These are phyloP conservation scores for Maniola hyperantus DNA, from an alignment of 2,888 invertebrate species.

Conservation along the genomic window DNA sequence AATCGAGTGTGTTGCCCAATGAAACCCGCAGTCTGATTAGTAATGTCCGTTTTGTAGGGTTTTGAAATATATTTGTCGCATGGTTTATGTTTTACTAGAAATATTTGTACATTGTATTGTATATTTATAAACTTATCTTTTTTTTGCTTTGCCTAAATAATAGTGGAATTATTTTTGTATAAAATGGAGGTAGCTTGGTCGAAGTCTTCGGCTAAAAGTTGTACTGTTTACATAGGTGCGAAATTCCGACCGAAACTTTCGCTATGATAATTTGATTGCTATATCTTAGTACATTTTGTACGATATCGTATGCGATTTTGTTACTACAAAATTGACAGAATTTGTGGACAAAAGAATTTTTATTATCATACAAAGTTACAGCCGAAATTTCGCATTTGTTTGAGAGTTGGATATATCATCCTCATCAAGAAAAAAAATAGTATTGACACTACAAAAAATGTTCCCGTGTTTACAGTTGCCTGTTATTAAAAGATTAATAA, in stretches of 20 bases:
- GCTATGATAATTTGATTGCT: neutral
- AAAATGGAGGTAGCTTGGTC: slow-evolving; percentile 22
- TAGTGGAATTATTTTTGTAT: slow-evolving; percentile 26
- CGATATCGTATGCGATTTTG: neutral
- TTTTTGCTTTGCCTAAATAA: slow-evolving; percentile 23
- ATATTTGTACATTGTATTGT: slow-evolving; percentile 25
- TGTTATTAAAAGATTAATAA: slow-evolving; percentile 11
- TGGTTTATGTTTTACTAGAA: slow-evolving; percentile 22
- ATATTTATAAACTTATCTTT: slow-evolving; percentile 15
- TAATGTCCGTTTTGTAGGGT: neutral
- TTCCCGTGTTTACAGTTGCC: slow-evolving; percentile 19
- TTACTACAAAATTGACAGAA: neutral
- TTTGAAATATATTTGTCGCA: slow-evolving; percentile 15
- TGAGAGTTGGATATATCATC: neutral
- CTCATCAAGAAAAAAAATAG: neutral
- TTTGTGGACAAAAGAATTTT: neutral
- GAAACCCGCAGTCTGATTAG: neutral
- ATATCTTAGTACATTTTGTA: slow-evolving; percentile 2
- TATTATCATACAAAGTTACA: neutral
- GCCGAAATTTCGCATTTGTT: neutral
- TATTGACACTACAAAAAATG: neutral
- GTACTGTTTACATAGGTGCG: neutral
- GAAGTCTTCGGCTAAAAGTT: slow-evolving; percentile 14
- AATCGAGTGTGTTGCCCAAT: neutral
- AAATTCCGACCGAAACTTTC: neutral